A percentile compares a stretch with the other conserved stretches of the same genome.
Evolutionary conservation across 1,140 invertebrate species (phyloP).

Genomic region (Heliconius himera): DNA sequence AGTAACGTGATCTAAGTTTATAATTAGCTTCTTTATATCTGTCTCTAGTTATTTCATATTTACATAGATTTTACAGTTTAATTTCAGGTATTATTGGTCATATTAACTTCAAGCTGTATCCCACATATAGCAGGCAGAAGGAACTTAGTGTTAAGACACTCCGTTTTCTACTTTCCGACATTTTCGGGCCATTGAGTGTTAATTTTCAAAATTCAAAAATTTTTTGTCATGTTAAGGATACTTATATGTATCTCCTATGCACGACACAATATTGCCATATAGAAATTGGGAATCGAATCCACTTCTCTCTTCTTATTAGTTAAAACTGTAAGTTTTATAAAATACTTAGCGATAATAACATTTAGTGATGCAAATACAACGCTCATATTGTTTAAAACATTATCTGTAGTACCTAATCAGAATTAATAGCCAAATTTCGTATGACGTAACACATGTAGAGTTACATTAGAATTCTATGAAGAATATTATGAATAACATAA

Average conservation of each 20-base stretch:
- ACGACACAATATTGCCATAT: no score
- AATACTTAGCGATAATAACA: not conserved
- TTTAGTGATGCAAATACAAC: conserved; percentile 1
- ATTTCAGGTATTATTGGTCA: no score
- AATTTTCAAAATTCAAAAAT: no score
- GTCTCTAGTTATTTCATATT: not conserved
- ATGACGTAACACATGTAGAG: not conserved
- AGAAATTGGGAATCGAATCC: no score
- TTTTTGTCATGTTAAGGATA: no score
- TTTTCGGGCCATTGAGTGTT: no score
- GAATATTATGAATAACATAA: not conserved
- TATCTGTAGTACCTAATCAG: not conserved
- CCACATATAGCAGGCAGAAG: not conserved
- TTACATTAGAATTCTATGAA: not conserved
- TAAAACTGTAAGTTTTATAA: not conserved
- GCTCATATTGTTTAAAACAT: not conserved
- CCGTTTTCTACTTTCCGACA: not conserved
- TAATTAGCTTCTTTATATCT: not conserved
- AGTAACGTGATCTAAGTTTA: conserved; percentile 14
- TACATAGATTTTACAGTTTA: no score
- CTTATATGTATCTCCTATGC: no score
- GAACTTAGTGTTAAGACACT: not conserved
- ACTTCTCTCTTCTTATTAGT: no score
- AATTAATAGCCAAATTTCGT: conserved; percentile 3
- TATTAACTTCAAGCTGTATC: not conserved